phyloP scores from a whole-genome alignment of 2,888 invertebrate genomes.

The Agrochola litura region DNA sequence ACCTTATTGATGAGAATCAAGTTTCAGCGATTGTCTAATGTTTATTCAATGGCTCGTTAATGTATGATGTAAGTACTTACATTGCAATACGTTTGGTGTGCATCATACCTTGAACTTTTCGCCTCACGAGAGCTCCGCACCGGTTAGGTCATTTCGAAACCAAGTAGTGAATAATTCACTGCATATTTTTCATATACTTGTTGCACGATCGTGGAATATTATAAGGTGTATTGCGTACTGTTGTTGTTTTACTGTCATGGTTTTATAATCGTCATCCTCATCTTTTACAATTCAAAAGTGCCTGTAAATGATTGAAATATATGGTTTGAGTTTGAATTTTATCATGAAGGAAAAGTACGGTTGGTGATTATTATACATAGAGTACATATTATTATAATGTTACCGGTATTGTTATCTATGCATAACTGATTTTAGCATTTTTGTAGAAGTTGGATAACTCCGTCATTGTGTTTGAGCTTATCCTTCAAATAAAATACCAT shows the following conservation, averaged over 20 bases:
- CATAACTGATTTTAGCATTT: not conserved
- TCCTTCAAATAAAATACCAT: not conserved
- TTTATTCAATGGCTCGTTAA: conserved; percentile 57
- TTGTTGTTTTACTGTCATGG: conserved; percentile 29
- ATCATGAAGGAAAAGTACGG: conserved; percentile 14
- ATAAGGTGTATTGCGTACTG: conserved; percentile 40
- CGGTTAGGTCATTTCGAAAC: conserved; percentile 73
- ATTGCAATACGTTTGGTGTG: conserved; percentile 39
- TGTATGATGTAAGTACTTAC: conserved; percentile 46
- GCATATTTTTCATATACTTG: conserved; percentile 53
- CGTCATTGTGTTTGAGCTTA: not conserved
- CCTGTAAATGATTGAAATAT: no score
- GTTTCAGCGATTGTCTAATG: conserved; percentile 46
- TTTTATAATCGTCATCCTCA: conserved; percentile 21
- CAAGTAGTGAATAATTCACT: conserved; percentile 58
- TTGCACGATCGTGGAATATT: conserved; percentile 50
- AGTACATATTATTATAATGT: conserved; percentile 10
- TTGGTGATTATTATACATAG: conserved; percentile 1
- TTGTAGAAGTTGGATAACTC: not conserved
- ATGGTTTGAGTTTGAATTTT: no score
- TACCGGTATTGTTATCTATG: conserved; percentile 24
- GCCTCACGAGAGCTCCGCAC: conserved; percentile 68
- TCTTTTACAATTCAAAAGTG: no score
- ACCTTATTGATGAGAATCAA: conserved; percentile 25
- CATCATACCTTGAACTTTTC: conserved; percentile 82